Evolutionary conservation across 2,888 invertebrate genomes (phyloP), one percentile per base, ranked within the genome.

Genomic region (Mycogona germanica): DNA sequence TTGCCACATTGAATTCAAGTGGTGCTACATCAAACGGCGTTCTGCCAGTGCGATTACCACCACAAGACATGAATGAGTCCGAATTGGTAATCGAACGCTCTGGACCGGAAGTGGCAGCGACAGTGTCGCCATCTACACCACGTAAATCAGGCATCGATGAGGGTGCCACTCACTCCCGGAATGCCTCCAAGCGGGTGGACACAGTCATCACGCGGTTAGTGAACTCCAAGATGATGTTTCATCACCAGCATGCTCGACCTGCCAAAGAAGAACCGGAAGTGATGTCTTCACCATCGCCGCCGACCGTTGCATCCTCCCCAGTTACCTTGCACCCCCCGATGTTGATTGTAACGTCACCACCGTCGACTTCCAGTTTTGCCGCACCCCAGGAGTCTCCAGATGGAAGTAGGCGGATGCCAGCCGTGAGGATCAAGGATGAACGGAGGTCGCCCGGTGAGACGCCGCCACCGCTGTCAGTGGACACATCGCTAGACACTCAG

Each of bases 201-300:
- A 53, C 56, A n/a, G 56, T 56, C 6, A 56, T 56, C 5, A 53
- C 56, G 7, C 47, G 56, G 14, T 42, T 51, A 23, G 51, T 51
- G 28, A 42, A 42, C 28, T 42, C 51, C 12, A 51, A 25, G 21
- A 37, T 49, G 38, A 12, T n/a, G 35, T n/a, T n/a, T n/a, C n/a
- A n/a, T n/a, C n/a, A n/a, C n/a, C 12, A 35, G 35, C 12, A 35
- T 35, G 12, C 35, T 35, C n/a, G 12, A n/a, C 35, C 12, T n/a
- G 35, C n/a, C 35, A 35, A 35, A 35, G 35, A 12, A 12, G 35
- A 35, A n/a, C 12, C 35, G n/a, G 12, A n/a, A n/a, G 12, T n/a
- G 35, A 35, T n/a, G n/a, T 12, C 35, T 12, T 35, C 35, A 12
- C 35, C 35, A n/a, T 35, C 35, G n/a, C 12, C 35, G 35, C n/a